A percentile compares a stretch with the other conserved stretches of the same genome.
These are phyloP conservation scores for Cataglyphis livida DNA, from an alignment of 2,888 invertebrate species.

Conservation along the genomic window DNA sequence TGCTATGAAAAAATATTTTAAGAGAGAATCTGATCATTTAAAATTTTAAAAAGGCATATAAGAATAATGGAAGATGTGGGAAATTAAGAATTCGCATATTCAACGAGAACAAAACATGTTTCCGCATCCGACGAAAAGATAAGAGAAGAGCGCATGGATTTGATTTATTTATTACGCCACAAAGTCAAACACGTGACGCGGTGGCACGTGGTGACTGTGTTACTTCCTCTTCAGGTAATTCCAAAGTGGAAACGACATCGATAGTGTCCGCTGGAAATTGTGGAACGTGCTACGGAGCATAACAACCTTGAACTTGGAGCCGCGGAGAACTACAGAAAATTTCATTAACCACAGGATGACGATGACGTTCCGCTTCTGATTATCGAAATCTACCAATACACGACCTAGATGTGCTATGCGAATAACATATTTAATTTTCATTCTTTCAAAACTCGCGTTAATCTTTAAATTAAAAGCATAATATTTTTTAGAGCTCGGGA, in stretches of 20 bases:
- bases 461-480: neutral
- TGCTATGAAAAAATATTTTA: neutral
- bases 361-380: slow-evolving; percentile 23
- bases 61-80: neutral
- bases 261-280: slow-evolving; percentile 62
- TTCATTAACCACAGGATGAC: slow-evolving; percentile 16
- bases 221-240: slow-evolving; percentile 16
- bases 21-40: neutral
- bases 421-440: neutral
- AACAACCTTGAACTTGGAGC: slow-evolving; percentile 78
- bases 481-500: neutral
- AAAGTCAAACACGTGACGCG: slow-evolving; percentile 24
- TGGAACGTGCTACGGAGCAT: slow-evolving; percentile 70
- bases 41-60: neutral
- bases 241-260: slow-evolving; percentile 20
- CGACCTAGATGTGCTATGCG: neutral
- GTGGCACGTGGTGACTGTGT: slow-evolving; percentile 14
- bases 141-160: neutral
- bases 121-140: slow-evolving; percentile 3
- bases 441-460: neutral
- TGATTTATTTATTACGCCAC: slow-evolving; percentile 31
- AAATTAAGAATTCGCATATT: neutral
- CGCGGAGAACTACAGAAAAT: slow-evolving; percentile 22
- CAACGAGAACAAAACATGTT: slow-evolving; percentile 11
- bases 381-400: slow-evolving; percentile 1